Percentiles rank a stretch among this genome's conserved stretches.
These are phyloP conservation scores for Danaus chrysippus DNA, from an alignment of 2,888 invertebrate genomes.

Conservation along the genomic window DNA sequence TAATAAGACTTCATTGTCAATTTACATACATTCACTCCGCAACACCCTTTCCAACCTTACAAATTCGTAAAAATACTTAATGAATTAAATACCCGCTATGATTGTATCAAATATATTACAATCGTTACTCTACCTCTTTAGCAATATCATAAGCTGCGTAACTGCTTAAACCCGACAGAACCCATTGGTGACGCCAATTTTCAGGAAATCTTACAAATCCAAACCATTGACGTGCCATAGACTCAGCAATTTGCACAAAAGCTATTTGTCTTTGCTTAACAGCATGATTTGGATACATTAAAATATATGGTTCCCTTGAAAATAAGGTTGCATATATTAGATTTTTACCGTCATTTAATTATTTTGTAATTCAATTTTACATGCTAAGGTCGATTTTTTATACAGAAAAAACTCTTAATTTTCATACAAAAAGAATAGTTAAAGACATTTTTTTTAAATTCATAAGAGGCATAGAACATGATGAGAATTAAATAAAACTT, in stretches of 20 bases:
- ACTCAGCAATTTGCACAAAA: conserved; percentile 79
- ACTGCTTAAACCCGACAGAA: conserved; percentile 77
- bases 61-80: no score
- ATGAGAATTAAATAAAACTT: no score
- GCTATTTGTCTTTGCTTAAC: conserved; percentile 64
- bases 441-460: no score
- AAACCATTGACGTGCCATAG: conserved; percentile 85
- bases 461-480: no score
- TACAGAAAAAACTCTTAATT: no score
- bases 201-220: conserved; percentile 79
- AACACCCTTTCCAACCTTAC: no score
- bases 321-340: conserved; percentile 6
- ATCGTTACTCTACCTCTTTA: conserved; percentile 50
- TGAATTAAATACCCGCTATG: no score
- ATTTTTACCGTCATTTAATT: background rate
- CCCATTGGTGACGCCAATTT: conserved; percentile 82
- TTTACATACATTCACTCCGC: no score
- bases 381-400: no score
- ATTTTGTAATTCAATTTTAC: background rate
- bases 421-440: no score
- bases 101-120: no score
- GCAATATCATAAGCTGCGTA: conserved; percentile 80
- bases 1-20: no score
- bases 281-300: conserved; percentile 54
- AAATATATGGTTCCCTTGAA: conserved; percentile 62